phyloP scores from a whole-genome alignment of 2,888 invertebrate genomes.

The Lasioglossum oenotherae region DNA sequence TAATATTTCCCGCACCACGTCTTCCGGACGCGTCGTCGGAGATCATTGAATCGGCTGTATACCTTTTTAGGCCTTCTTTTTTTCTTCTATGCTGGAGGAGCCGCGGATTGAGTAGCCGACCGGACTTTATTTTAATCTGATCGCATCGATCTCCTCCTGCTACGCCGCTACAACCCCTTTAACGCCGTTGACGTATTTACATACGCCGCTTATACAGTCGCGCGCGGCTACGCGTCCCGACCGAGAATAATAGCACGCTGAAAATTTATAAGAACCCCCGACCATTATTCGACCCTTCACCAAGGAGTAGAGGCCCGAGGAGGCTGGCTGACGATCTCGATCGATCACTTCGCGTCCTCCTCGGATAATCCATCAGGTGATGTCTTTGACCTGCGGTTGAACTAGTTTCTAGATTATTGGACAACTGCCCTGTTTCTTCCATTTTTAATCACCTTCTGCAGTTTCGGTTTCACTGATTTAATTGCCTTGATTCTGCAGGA shows the following conservation, averaged over 20 bases:
- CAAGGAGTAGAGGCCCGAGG: neutral
- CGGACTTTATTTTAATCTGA: slow-evolving; percentile 60
- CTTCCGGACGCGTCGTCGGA: neutral
- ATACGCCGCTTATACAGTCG: slow-evolving; percentile 41
- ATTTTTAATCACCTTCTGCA: too few relatives aligned
- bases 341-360: neutral
- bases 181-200: slow-evolving; percentile 50
- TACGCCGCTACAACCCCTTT: slow-evolving; percentile 38
- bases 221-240: slow-evolving; percentile 33
- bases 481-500: too few relatives aligned
- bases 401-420: neutral
- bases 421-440: neutral
- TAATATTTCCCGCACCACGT: neutral
- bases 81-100: slow-evolving; percentile 10
- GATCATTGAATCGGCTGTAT: neutral
- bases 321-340: slow-evolving; percentile 12
- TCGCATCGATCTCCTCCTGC: slow-evolving; percentile 38
- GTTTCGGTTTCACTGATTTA: too few relatives aligned
- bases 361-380: neutral
- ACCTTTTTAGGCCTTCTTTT: neutral
- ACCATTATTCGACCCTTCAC: slow-evolving; percentile 3
- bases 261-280: slow-evolving; percentile 29
- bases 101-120: slow-evolving; percentile 49
- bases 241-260: slow-evolving; percentile 35
- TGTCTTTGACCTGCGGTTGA: neutral